Evolutionary conservation across 1,140 invertebrate genomes (phyloP).

Genomic region (Drosophila bifasciata): DNA sequence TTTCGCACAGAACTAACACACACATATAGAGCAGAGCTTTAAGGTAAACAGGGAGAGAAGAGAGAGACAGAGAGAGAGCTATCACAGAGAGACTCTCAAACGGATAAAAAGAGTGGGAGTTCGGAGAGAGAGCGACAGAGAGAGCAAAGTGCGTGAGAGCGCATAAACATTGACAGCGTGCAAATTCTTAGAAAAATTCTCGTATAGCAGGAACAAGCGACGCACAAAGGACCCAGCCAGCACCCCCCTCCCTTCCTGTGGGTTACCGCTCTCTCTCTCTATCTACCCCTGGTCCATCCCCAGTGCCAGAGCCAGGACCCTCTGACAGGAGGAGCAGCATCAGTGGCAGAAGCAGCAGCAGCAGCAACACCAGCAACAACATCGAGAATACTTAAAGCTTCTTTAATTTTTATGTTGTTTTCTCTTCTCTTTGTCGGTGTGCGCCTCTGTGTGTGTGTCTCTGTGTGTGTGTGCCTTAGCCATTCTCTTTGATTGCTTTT

Average conservation of each 20-base stretch:
- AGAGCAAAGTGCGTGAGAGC: slow-evolving; percentile 67
- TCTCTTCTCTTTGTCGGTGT: slow-evolving; percentile 73
- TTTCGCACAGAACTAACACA: slow-evolving; percentile 48
- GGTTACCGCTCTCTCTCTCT: too few species aligned
- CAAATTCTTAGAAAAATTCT: slow-evolving; percentile 55
- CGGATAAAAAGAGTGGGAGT: slow-evolving; percentile 21
- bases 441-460: slow-evolving; percentile 27
- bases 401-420: slow-evolving; percentile 82
- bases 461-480: slow-evolving; percentile 48
- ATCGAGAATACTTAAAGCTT: slow-evolving; percentile 77
- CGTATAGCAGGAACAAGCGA: slow-evolving; percentile 25
- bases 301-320: background rate
- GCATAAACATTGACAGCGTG: slow-evolving; percentile 62
- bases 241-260: slow-evolving; percentile 15
- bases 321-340: slow-evolving; percentile 2
- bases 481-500: slow-evolving; percentile 73
- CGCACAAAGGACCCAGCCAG: slow-evolving; percentile 36
- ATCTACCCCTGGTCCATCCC: background rate
- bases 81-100: slow-evolving; percentile 12
- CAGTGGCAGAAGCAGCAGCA: slow-evolving; percentile 13
- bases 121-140: slow-evolving; percentile 18
- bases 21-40: slow-evolving; percentile 50
- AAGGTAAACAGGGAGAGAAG: slow-evolving; percentile 46
- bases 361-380: slow-evolving; percentile 33
- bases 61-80: slow-evolving; percentile 17